Base-by-base conservation (phyloP, 2,888 invertebrate species). In the Drosophila monieri region DNA sequence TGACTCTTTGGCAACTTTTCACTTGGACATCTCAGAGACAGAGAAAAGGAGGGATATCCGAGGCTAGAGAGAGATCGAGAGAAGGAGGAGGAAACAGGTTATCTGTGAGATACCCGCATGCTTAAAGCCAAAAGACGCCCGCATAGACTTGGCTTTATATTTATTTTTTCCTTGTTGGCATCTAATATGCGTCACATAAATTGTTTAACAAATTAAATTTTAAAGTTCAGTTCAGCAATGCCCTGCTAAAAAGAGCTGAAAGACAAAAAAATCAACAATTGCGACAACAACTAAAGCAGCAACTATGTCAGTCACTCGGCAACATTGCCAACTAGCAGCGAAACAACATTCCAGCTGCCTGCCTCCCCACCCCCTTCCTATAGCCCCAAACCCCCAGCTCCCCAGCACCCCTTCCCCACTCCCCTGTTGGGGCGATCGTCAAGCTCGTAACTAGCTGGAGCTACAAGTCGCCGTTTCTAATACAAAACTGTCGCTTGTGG, bases 401-500 rank as follows among this genome's bases (percentile, higher is more conserved):
- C 2, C 2, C 4, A 6, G n/a, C 9, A 30, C 41, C 15, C 48
- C 39, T 27, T 27, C 35, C 4, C 14, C 23, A 21, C 39, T 12
- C 54, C 53, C 35, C 44, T 27, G 53, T 46, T 44, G 37, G 21
- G 25, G 47, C 47, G 58, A 65, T 68, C 71, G 53, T 75, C 74
- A 78, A 70, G 81, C 77, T 55, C 69, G 77, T 85, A 85, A 81
- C 80, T 81, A 85, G 80, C 85, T 79, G 76, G 79, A 72, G 76
- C 81, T 70, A 81, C 80, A 81, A 81, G 83, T 81, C 81, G 81
- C 80, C 78, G 85, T 83, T 81, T 81, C 85, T 81, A 81, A 85
- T 81, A 85, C 78, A 81, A 81, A 81, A 81, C 83, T 81, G 81
- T 81, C 81, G 81, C 85, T 85, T 77, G 77, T 81, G 85, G 81